Percentiles rank a stretch among this genome's conserved stretches.
Conservation (phyloP, 2,797 vertebrate species). For the Chaenodraco wilsoni region DNA sequence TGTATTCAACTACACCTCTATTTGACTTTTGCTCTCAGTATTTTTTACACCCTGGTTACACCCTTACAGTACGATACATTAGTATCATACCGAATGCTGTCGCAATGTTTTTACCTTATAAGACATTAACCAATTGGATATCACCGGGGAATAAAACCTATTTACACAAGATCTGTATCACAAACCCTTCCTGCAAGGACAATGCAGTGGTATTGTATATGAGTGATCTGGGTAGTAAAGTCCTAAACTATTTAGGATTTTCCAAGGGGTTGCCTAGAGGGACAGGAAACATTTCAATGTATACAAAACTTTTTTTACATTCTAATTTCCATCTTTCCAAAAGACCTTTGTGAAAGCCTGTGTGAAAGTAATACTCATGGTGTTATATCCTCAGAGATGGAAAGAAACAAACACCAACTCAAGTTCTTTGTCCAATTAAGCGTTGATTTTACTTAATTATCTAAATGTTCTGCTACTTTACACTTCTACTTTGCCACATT, state of each 20-base stretch:
- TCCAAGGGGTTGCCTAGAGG: conserved; percentile 18
- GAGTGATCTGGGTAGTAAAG: background rate
- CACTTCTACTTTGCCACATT: background rate
- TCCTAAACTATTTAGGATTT: background rate
- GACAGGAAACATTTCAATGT: background rate
- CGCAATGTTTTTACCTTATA: background rate
- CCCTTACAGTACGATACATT: background rate
- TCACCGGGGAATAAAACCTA: background rate
- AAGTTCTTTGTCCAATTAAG: background rate
- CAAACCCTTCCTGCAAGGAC: background rate
- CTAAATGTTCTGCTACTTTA: background rate
- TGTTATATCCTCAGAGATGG: too few species aligned
- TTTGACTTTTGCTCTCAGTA: background rate
- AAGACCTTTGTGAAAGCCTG: background rate
- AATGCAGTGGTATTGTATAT: background rate
- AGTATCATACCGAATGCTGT: background rate
- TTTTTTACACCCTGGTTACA: background rate
- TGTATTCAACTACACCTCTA: background rate
- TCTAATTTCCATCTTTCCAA: conserved; percentile 11
- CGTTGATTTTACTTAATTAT: background rate
- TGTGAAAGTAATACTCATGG: background rate
- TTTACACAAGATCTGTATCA: background rate
- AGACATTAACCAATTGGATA: background rate
- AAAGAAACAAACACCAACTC: background rate
- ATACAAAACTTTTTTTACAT: too few species aligned